Base-by-base conservation (phyloP, 1,140 invertebrate species). In the Dendrolimus kikuchii region DNA sequence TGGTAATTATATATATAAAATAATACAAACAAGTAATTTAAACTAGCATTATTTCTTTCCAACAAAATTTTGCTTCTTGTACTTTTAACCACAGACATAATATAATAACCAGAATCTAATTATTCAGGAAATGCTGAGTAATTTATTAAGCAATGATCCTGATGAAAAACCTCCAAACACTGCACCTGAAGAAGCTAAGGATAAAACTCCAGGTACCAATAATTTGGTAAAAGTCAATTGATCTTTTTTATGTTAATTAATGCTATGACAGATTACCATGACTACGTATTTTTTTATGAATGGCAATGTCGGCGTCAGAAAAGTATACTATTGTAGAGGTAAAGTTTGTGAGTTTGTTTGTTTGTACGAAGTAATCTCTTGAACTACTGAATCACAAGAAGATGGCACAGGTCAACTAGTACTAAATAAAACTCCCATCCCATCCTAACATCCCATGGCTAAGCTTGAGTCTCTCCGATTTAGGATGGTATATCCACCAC, bases 41-140 rank as follows among this genome's bases (percentile, higher is more conserved):
- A 23, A 37, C 36, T n/a, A 37, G 36, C 38, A 7, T 48, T 48
- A 6, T 46, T 10, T 46, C 2, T n/a, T 9, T 46, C 8, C 6
- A n/a, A 9, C 8, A n/a, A 46, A 2, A 46, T n/a, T 46, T 6
- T 6, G 23, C 6, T 46, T 46, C 2, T 46, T 46, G 9, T 23
- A n/a, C 36, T 23, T 10, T 23, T 36, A 46, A 10, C n/a, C 36
- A 7, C 8, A 46, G 23, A 7, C 7, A 7, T 49, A 36, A 38
- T 7, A 49, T n/a, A 38, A 7, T 49, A 38, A 49, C 4, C 39
- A 38, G 38, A 5, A 38, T 38, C 23, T 39, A 7, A 38, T 1
- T 55, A 53, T 65, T 46, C 63, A 86, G 71, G 72, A 78, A 60
- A 59, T 74, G 57, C 40, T 76, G 7, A 51, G 64, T n/a, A 73